Conservation (phyloP, 2,888 invertebrate species). For the Panorpa germanica region DNA sequence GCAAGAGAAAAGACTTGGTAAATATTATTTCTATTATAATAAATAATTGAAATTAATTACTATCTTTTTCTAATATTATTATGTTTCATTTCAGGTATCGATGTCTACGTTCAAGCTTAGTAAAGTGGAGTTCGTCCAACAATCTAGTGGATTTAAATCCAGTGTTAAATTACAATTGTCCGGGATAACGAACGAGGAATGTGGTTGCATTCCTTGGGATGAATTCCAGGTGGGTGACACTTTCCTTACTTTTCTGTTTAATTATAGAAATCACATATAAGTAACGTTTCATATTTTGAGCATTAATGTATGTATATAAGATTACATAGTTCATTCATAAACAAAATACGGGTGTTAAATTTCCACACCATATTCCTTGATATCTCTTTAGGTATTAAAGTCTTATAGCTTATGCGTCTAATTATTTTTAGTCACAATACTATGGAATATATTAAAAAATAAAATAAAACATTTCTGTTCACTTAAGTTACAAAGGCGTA, state of each 20-base stretch:
- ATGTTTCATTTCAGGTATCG: conserved; percentile 23
- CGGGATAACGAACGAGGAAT: conserved; percentile 61
- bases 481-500: too few relatives aligned
- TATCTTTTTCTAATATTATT: conserved; percentile 11
- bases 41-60: conserved; percentile 5
- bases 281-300: too few relatives aligned
- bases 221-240: conserved; percentile 64
- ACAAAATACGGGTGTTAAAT: too few relatives aligned
- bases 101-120: conserved; percentile 46
- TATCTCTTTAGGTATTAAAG: too few relatives aligned
- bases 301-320: too few relatives aligned
- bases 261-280: conserved; percentile 4
- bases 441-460: too few relatives aligned
- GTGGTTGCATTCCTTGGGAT: conserved; percentile 78
- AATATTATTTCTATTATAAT: conserved; percentile 22
- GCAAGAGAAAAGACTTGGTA: conserved; percentile 61
- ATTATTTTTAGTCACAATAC: too few relatives aligned
- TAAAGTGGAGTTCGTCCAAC: conserved; percentile 52
- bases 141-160: conserved; percentile 46
- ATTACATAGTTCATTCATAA: too few relatives aligned
- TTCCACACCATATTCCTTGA: too few relatives aligned
- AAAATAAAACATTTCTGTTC: too few relatives aligned
- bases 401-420: too few relatives aligned
- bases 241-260: conserved; percentile 8
- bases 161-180: conserved; percentile 48